Evolutionary conservation across 2,797 vertebrate genomes (phyloP), one percentile per base, ranked within the genome.

Genomic region (Xerus rutilus): DNA sequence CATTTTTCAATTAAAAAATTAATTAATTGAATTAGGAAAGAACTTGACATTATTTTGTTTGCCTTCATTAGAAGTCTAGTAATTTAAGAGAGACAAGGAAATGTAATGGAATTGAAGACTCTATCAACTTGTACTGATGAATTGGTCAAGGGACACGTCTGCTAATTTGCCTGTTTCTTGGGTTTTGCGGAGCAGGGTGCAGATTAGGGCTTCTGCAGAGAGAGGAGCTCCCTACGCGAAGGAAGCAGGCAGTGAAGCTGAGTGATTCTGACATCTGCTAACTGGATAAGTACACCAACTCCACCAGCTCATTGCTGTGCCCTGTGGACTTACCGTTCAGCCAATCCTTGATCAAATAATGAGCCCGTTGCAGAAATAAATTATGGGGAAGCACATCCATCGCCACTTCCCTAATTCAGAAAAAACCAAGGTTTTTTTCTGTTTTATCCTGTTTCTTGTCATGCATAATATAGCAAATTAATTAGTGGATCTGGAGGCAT

Each of bases 401-500:
- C 8, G 86, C 89, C 89, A 1, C 84, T 64, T 98, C 90, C 89
- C 96, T 91, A 97, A 95, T 97, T 97, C 95, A 97, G 97, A 93
- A 97, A 96, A 96, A 49, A 49, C 39, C 28, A 84, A 96, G 88
- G 81, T 92, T 97, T 97, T 97, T 52, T 39, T 18, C 97, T 94
- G 93, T 97, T 96, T 96, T 98, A 62, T 85, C 64, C 47, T 45
- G 85, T 97, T 97, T 97, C 97, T 93, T 98, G 97, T 98, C 96
- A 96, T 97, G 97, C 96, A 85, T 97, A 98, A 98, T 98, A 98
- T 97, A 97, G 94, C 96, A 97, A 98, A 97, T 97, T 98, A 98
- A 98, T 98, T 98, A 98, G 97, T 97, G 95, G 97, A 89, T 97
- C 96, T 97, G 73, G 96, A 87, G 85, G 96, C 97, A 96, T 96